Evolutionary conservation across 2,888 invertebrate species (phyloP).

Genomic region (Lithodes maja): DNA sequence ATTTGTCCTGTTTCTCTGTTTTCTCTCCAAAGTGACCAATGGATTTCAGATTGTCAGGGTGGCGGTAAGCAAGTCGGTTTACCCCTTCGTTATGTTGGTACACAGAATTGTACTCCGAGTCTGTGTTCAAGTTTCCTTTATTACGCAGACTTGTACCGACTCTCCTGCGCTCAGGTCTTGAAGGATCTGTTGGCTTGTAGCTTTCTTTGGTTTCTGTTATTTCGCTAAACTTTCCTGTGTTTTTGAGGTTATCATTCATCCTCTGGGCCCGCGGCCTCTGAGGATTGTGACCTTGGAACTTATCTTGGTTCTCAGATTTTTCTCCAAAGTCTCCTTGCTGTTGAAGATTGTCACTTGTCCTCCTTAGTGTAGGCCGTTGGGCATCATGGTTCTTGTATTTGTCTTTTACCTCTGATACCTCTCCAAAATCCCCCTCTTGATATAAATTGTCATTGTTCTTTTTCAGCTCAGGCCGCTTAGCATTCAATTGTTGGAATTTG

Average conservation of each 20-base stretch:
- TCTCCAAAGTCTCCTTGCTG: slow-evolving; percentile 27
- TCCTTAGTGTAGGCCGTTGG: slow-evolving; percentile 4
- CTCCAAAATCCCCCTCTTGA: slow-evolving; percentile 34
- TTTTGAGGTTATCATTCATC: slow-evolving; percentile 32
- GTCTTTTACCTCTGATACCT: slow-evolving; percentile 33
- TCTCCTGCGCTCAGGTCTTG: slow-evolving; percentile 41
- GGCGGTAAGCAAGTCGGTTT: slow-evolving; percentile 35
- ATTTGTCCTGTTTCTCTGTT: slow-evolving; percentile 51
- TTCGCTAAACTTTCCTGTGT: slow-evolving; percentile 25
- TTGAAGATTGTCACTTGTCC: slow-evolving; percentile 22
- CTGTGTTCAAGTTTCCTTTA: slow-evolving; percentile 3
- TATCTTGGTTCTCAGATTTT: slow-evolving; percentile 30
- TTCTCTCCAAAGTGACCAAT: slow-evolving; percentile 42
- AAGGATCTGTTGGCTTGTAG: slow-evolving; percentile 50
- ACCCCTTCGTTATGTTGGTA: slow-evolving; percentile 45
- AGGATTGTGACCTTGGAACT: slow-evolving; percentile 11
- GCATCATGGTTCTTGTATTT: slow-evolving; percentile 14
- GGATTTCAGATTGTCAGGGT: slow-evolving; percentile 48
- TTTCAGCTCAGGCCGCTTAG: not conserved
- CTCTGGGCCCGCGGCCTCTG: not conserved
- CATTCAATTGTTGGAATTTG: not conserved
- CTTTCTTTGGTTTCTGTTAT: slow-evolving; percentile 22
- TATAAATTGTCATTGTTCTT: slow-evolving; percentile 28
- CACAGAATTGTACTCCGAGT: slow-evolving; percentile 45
- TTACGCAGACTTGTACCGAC: slow-evolving; percentile 14